Percentiles rank a stretch among this genome's conserved stretches.
Conservation (phyloP, 2,797 vertebrate genomes). For the Meda fulgida region DNA sequence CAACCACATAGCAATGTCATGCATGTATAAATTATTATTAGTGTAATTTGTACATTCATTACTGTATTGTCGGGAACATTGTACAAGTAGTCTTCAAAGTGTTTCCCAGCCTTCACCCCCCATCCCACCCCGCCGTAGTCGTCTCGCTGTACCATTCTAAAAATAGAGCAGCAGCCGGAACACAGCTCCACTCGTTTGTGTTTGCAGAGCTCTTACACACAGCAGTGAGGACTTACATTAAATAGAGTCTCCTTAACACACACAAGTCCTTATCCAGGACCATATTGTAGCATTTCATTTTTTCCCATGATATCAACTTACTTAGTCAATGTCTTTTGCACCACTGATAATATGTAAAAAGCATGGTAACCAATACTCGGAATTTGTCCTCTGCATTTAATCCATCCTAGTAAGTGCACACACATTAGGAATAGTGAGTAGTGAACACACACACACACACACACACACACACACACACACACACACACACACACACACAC, state of each 20-base stretch:
- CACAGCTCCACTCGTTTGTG: slow-evolving; percentile 19
- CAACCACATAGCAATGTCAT: not conserved
- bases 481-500: no score
- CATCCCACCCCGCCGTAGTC: slow-evolving; percentile 45
- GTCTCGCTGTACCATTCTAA: slow-evolving; percentile 54
- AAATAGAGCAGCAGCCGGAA: slow-evolving; percentile 60
- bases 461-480: no score
- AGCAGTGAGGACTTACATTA: slow-evolving; percentile 21
- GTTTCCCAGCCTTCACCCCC: not conserved
- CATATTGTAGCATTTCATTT: not conserved
- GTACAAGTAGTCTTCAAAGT: not conserved
- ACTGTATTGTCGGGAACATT: not conserved
- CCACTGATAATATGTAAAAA: not conserved
- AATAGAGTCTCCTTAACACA: slow-evolving; percentile 6
- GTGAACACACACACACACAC: no score
- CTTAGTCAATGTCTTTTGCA: not conserved
- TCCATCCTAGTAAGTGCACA: no score
- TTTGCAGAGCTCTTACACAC: slow-evolving; percentile 43
- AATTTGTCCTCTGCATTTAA: no score
- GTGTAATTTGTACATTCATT: not conserved
- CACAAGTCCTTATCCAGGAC: not conserved
- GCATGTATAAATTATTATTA: not conserved
- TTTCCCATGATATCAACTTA: not conserved
- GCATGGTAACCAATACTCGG: no score
- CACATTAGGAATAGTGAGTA: no score